Evolutionary conservation across 2,113 vertebrate genomes (phyloP).

Genomic region (Podarcis muralis): DNA sequence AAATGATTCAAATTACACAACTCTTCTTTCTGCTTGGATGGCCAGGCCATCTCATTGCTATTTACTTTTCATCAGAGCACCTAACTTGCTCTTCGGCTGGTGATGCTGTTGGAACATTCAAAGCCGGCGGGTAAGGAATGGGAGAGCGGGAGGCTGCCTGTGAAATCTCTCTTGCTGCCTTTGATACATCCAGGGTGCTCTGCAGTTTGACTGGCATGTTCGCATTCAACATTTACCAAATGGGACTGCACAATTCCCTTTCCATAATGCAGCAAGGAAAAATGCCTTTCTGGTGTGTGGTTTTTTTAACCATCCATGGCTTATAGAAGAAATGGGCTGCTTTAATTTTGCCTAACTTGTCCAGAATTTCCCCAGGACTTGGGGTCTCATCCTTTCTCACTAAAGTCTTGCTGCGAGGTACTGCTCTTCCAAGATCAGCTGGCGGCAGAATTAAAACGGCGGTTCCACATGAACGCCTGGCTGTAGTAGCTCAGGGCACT

Average conservation of each 20-base stretch:
- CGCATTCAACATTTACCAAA: background rate
- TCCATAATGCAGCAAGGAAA: rapidly evolving
- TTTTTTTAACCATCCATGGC: background rate
- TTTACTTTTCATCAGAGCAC: constrained; percentile 23
- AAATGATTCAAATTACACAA: constrained; percentile 31
- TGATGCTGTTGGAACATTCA: background rate
- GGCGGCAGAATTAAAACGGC: too few relatives aligned
- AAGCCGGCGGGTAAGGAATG: background rate
- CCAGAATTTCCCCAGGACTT: too few relatives aligned
- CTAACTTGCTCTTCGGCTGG: background rate
- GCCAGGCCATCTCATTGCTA: constrained; percentile 18
- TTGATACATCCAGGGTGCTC: background rate
- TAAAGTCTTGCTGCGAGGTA: background rate
- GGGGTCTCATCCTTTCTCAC: background rate
- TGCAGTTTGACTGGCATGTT: background rate
- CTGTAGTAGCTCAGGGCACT: too few relatives aligned
- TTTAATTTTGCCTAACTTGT: background rate
- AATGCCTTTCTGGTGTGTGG: background rate
- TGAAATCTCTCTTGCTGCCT: background rate
- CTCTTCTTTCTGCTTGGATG: constrained; percentile 28
- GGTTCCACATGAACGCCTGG: too few relatives aligned
- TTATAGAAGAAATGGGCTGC: background rate
- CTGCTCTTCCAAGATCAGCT: background rate
- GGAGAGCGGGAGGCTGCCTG: background rate
- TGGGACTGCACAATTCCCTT: background rate